Evolutionary conservation across 2,113 vertebrate genomes (phyloP).

Genomic region (Pseudorasbora parva): DNA sequence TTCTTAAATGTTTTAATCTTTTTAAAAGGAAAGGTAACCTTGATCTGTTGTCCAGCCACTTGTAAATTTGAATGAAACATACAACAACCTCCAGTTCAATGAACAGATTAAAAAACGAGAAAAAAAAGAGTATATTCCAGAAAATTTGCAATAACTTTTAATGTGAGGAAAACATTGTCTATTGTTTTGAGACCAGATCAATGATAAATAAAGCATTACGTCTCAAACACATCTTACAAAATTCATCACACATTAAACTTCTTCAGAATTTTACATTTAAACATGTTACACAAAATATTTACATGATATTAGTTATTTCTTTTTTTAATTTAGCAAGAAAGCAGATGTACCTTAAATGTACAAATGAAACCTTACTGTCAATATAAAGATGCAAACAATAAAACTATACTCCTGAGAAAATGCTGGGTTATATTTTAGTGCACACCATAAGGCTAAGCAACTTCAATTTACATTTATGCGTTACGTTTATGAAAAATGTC

Average conservation of each 20-base stretch:
- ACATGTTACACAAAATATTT: conserved; percentile 94
- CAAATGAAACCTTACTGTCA: conserved; percentile 56
- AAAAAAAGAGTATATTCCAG: background rate
- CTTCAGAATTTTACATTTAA: conserved; percentile 84
- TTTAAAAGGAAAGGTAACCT: conserved; percentile 13
- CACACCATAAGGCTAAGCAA: conserved; percentile 76
- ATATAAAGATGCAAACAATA: conserved; percentile 76
- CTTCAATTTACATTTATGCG: conserved; percentile 12
- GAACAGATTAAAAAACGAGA: background rate
- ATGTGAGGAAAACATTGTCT: conserved; percentile 84
- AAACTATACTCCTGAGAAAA: conserved; percentile 73
- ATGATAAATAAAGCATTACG: conserved; percentile 93
- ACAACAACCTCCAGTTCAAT: background rate
- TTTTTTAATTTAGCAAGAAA: conserved; percentile 72
- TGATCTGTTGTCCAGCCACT: background rate
- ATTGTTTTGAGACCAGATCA: conserved; percentile 75
- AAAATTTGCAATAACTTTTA: conserved; percentile 60
- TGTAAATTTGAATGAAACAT: background rate
- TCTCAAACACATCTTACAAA: conserved; percentile 74
- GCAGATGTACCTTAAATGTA: conserved; percentile 67
- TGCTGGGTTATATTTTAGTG: conserved; percentile 76
- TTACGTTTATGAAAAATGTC: background rate
- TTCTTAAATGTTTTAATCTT: conserved; percentile 20
- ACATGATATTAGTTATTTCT: conserved; percentile 79
- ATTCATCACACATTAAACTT: conserved; percentile 69